These are phyloP conservation scores for Orbicella faveolata DNA, from an alignment of 64 coral and sea anemone genomes.

Conservation along the genomic window DNA sequence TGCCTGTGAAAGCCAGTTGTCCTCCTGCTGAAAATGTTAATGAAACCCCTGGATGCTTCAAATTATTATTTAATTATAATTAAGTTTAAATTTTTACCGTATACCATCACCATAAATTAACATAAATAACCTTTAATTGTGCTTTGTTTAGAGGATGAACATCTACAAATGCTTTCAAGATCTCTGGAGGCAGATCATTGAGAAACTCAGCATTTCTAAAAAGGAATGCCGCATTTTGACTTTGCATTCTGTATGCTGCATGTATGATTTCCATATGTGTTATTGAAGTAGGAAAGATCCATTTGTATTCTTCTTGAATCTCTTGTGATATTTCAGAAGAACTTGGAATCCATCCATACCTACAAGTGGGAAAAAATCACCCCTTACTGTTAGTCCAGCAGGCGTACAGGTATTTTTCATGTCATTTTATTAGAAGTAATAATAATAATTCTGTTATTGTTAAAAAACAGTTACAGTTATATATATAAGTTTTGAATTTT, in stretches of 20 bases:
- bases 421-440: too few relatives aligned
- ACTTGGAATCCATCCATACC: conserved; percentile 86
- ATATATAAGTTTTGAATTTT: too few relatives aligned
- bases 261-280: conserved; percentile 92
- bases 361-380: neutral
- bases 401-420: too few relatives aligned
- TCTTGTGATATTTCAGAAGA: conserved; percentile 58
- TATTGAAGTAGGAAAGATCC: conserved; percentile 83
- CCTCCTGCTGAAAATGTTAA: too few relatives aligned
- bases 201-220: conserved; percentile 68
- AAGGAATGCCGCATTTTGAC: conserved; percentile 77
- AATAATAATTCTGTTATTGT: too few relatives aligned
- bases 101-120: neutral
- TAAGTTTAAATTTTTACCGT: neutral
- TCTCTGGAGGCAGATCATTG: conserved; percentile 51
- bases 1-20: too few relatives aligned
- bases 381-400: too few relatives aligned
- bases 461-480: too few relatives aligned
- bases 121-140: conserved; percentile 49
- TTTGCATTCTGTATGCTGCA: conserved; percentile 72
- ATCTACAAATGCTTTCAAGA: conserved; percentile 65
- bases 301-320: conserved; percentile 65
- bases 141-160: conserved; percentile 46
- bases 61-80: neutral
- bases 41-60: too few relatives aligned